Percentiles rank a stretch among this genome's conserved stretches.
These are phyloP conservation scores for Theretra japonica DNA, from an alignment of 2,888 invertebrate species.

Conservation along the genomic window DNA sequence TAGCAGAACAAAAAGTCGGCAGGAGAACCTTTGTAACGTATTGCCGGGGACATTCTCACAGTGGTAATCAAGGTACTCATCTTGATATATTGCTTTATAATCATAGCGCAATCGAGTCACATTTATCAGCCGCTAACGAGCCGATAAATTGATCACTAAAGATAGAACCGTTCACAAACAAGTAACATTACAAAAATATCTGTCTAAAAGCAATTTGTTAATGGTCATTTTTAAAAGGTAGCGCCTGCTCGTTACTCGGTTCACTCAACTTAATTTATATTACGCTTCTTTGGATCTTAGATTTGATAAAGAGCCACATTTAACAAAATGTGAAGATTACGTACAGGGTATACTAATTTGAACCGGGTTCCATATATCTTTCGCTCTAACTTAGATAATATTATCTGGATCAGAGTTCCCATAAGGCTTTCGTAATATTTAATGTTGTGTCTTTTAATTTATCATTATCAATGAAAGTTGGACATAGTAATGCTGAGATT, in stretches of 20 bases:
- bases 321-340: slow-evolving; percentile 70
- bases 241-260: slow-evolving; percentile 58
- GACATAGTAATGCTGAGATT: background rate
- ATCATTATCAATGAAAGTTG: slow-evolving; percentile 35
- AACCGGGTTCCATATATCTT: slow-evolving; percentile 65
- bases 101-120: slow-evolving; percentile 69
- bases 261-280: slow-evolving; percentile 61
- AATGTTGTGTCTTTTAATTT: slow-evolving; percentile 43
- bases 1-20: slow-evolving; percentile 20
- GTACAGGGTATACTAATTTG: slow-evolving; percentile 71
- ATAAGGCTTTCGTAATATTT: slow-evolving; percentile 54
- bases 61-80: slow-evolving; percentile 69
- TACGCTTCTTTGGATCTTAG: slow-evolving; percentile 62
- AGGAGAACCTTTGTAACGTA: slow-evolving; percentile 26
- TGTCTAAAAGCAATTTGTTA: slow-evolving; percentile 74
- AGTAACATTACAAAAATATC: slow-evolving; percentile 75
- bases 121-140: slow-evolving; percentile 78
- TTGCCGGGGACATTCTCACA: slow-evolving; percentile 60
- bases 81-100: slow-evolving; percentile 75
- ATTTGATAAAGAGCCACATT: slow-evolving; percentile 71
- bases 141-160: slow-evolving; percentile 77
- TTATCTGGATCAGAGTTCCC: slow-evolving; percentile 57
- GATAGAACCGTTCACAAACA: slow-evolving; percentile 75
- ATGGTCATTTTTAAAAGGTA: slow-evolving; percentile 70
- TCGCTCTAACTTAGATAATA: slow-evolving; percentile 62